phyloP scores from a whole-genome alignment of 2,113 vertebrate genomes.

The Phaethon lepturus region DNA sequence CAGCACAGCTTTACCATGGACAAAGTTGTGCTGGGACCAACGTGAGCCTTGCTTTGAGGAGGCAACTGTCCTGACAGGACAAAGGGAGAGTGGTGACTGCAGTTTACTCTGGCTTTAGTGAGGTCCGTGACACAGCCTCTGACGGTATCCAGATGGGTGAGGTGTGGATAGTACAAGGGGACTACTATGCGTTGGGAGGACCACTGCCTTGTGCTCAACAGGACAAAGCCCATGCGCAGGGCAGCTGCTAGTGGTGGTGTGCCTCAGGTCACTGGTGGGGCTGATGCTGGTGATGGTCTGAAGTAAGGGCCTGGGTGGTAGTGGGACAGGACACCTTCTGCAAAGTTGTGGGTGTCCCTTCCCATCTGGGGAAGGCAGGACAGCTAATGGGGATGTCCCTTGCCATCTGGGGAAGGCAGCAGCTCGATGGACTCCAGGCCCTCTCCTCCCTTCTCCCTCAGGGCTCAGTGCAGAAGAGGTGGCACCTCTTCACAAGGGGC shows the following conservation, averaged over 20 bases:
- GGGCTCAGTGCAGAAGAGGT: background rate
- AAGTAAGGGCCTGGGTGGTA: background rate
- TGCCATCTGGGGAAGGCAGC: background rate
- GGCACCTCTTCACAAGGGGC: rapidly evolving
- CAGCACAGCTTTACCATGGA: background rate
- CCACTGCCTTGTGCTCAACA: background rate
- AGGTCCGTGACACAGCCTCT: background rate
- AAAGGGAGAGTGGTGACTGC: background rate
- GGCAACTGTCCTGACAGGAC: background rate
- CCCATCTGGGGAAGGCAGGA: background rate
- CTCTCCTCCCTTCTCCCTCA: background rate
- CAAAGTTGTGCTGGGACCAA: background rate
- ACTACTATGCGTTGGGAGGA: no score
- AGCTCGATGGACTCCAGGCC: background rate
- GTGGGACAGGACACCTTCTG: background rate
- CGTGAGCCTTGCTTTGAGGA: background rate
- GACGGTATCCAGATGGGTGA: background rate
- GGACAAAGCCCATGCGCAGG: rapidly evolving
- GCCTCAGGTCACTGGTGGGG: background rate
- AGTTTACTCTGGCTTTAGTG: background rate
- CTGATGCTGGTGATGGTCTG: background rate
- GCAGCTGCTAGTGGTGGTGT: background rate
- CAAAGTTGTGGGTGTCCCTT: background rate
- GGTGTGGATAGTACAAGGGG: no score
- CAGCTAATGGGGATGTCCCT: no score